Evolutionary conservation across 2,888 invertebrate species (phyloP), one percentile per base, ranked within the genome.

Genomic region (Tipula lateralis): DNA sequence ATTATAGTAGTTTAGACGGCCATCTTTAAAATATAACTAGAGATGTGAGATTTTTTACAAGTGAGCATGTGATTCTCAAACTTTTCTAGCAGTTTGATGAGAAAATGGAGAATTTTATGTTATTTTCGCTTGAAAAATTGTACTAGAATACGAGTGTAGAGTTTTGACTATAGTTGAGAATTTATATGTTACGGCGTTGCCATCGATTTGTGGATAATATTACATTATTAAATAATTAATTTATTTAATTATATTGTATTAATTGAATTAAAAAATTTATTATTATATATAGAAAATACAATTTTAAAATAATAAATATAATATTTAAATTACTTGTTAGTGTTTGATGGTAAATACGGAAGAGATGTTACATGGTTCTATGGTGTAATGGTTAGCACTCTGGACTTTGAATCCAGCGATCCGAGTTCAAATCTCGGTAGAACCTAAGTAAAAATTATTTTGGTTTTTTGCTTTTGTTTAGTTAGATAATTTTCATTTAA

Each of bases 311-410:
- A 2, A n/a, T n/a, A 44, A 44, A n/a, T 44, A 24, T 9, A 1
- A 24, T 24, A 66, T 66, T 66, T 66, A 36, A 5, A 36, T 9
- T 34, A 36, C 44, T n/a, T n/a, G 44, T n/a, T n/a, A 44, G 44
- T 44, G 13, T 44, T 44, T 44, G 16, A 44, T 4, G n/a, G 12
- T 1, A 36, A 5, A 1, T 36, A 36, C 12, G 12, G 1, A 2
- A 36, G 12, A 32, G 3, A 32, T 32, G 32, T 32, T n/a, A n/a
- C n/a, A 12, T 36, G 89, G 89, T 89, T 89, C 89, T 89, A 89
- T 89, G 89, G 89, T 89, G 89, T 89, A 89, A 89, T 88, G 89
- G 89, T 89, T 89, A 89, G 90, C 89, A 83, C 84, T 84, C 84
- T 84, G 84, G 84, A 84, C 84, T 84, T 84, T 84, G 84, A 84